These are phyloP conservation scores for Eledone cirrhosa DNA, from an alignment of 2,888 invertebrate genomes.

Conservation along the genomic window DNA sequence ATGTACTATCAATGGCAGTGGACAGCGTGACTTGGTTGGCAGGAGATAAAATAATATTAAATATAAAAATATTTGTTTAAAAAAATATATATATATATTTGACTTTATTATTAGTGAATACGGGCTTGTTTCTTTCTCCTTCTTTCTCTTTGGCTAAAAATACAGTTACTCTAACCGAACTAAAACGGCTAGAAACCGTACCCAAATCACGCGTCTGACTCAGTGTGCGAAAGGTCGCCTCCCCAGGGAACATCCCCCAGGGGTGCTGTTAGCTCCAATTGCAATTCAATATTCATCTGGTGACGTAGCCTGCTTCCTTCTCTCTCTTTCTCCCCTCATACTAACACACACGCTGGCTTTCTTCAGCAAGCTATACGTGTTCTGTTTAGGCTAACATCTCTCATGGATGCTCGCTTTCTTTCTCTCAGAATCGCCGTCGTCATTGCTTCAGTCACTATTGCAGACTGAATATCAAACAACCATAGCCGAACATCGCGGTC, in stretches of 20 bases:
- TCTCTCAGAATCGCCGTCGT: too few relatives aligned
- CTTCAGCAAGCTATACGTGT: too few relatives aligned
- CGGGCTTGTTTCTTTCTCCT: slow-evolving; percentile 9
- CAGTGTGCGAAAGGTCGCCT: slow-evolving; percentile 26
- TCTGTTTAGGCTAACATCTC: too few relatives aligned
- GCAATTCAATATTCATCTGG: slow-evolving; percentile 31
- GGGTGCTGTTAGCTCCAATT: slow-evolving; percentile 29
- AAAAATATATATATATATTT: background rate
- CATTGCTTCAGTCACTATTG: too few relatives aligned
- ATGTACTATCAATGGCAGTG: background rate
- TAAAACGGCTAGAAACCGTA: slow-evolving; percentile 15
- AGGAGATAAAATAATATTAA: background rate
- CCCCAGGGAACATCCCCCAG: slow-evolving; percentile 21
- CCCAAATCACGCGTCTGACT: slow-evolving; percentile 30
- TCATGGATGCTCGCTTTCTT: too few relatives aligned
- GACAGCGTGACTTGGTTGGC: slow-evolving; percentile 25
- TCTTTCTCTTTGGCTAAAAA: slow-evolving; percentile 21
- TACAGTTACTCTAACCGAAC: slow-evolving; percentile 25
- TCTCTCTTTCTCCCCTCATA: background rate
- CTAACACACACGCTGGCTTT: too few relatives aligned
- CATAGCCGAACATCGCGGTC: too few relatives aligned
- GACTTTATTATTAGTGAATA: slow-evolving; percentile 20
- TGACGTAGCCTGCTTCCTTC: slow-evolving; percentile 28
- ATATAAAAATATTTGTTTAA: too few relatives aligned
- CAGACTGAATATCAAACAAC: too few relatives aligned